Conservation (phyloP, 2,113 vertebrate species). For the Agapornis roseicollis region DNA sequence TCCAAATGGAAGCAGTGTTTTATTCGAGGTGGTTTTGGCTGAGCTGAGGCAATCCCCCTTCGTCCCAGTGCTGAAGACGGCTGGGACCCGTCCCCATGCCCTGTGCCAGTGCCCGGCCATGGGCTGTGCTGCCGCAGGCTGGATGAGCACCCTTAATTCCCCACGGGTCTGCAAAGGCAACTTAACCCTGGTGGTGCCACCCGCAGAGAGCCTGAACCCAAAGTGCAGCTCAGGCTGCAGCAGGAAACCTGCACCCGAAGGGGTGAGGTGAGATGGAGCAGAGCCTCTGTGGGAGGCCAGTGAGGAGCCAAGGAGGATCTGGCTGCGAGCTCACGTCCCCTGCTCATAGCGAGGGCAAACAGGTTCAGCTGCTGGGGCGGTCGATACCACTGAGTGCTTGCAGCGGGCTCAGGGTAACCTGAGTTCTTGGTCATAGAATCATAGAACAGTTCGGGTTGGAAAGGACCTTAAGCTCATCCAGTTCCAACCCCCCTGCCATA, state of each 20-base stretch:
- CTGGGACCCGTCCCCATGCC: not conserved
- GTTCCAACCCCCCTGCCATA: too few species aligned
- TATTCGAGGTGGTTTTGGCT: not conserved
- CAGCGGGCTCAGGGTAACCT: rapidly evolving
- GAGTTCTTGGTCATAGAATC: not conserved
- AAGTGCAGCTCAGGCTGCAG: not conserved
- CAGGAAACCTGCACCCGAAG: not conserved
- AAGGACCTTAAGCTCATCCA: too few species aligned
- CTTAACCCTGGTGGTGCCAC: not conserved
- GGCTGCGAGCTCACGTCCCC: rapidly evolving
- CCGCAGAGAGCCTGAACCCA: not conserved
- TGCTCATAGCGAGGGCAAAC: rapidly evolving
- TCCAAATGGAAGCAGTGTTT: rapidly evolving
- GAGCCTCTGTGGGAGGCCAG: not conserved
- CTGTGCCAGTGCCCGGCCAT: not conserved
- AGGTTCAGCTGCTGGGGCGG: not conserved
- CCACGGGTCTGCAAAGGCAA: not conserved
- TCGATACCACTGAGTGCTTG: rapidly evolving
- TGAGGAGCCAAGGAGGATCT: rapidly evolving
- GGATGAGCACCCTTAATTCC: not conserved
- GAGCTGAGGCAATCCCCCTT: not conserved
- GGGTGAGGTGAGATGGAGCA: not conserved
- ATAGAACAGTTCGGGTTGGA: too few species aligned
- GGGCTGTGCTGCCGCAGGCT: not conserved
- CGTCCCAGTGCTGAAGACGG: not conserved